phyloP scores from a whole-genome alignment of 2,113 vertebrate genomes.

The Dicaeum eximium region DNA sequence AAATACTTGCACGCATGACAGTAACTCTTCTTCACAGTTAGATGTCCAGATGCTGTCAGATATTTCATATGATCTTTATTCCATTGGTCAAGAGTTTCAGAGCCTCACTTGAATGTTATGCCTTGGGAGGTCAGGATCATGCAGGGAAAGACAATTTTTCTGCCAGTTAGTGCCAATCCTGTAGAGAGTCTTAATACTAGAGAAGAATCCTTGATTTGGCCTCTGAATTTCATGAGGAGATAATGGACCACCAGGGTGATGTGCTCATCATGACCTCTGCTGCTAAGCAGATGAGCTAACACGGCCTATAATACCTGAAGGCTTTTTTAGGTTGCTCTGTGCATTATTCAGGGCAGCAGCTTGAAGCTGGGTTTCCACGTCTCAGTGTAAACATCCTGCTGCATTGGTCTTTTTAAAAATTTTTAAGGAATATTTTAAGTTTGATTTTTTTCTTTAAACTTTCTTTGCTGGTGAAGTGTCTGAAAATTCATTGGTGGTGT shows the following conservation, averaged over 20 bases:
- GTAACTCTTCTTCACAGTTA: background rate
- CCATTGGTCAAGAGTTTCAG: conserved; percentile 22
- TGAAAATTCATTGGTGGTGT: background rate
- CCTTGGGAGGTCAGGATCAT: conserved; percentile 37
- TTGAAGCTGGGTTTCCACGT: background rate
- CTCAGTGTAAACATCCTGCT: background rate
- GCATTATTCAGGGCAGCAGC: background rate
- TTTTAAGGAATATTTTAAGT: too few species aligned
- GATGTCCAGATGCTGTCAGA: background rate
- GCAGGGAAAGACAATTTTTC: conserved; percentile 47
- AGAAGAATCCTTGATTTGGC: conserved; percentile 46
- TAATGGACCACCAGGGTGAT: conserved; percentile 32
- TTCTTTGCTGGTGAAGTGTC: background rate
- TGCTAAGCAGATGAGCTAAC: conserved; percentile 51
- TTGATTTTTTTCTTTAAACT: background rate
- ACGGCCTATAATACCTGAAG: background rate
- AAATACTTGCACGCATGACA: background rate
- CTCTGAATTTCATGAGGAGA: conserved; percentile 56
- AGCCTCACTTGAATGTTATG: background rate
- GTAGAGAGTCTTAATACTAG: conserved; percentile 10
- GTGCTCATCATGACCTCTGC: conserved; percentile 36
- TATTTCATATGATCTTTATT: conserved; percentile 10
- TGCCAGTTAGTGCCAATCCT: conserved; percentile 10
- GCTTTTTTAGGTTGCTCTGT: background rate
- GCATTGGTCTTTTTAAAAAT: background rate